Base-by-base conservation (phyloP, 2,888 invertebrate genomes). In the Drosophila monieri region DNA sequence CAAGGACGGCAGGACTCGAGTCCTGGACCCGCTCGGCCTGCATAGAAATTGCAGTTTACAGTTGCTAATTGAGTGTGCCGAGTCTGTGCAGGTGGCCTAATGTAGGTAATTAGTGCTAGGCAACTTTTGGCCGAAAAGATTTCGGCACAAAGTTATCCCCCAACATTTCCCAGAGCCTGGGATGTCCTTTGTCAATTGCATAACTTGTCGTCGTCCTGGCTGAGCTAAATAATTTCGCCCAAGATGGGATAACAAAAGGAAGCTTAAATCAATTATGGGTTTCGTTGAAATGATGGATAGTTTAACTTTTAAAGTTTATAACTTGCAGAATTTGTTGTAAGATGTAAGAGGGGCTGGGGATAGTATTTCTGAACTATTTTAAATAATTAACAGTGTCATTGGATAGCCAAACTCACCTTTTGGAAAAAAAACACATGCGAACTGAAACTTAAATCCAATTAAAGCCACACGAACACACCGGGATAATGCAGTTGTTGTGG, bases 1-100 rank as follows among this genome's bases (percentile, higher is more conserved):
- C 55, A 51, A 54, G 10, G 27, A 41, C 27, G 35, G 18, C 27
- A 48, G 10, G 18, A 39, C 54, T 51, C 30, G 23, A 39, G 51
- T 44, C 32, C 52, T 47, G 47, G 47, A 47, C 54, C 43, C 39
- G 25, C 30, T 37, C 37, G 49, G 43, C 46, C 72, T 62, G 70
- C 70, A 71, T 62, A 53, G 72, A 53, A 55, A 69, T 60, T 80
- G 67, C 73, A 61, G 83, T 71, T 77, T 84, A 67, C 78, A 76
- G 80, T 77, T 84, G 85, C 85, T 86, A 81, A 81, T 81, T 86
- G 81, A 81, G 81, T 81, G 80, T 72, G 53, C 66, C 32, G 32
- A 76, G 62, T 71, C 83, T 85, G 85, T 84, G 85, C 87, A 84
- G 80, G 76, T 81, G 76, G 70, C 68, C 65, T 81, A 80, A 81